Base-by-base conservation (phyloP, 2,797 vertebrate species). In the Pagetopsis macropterus region DNA sequence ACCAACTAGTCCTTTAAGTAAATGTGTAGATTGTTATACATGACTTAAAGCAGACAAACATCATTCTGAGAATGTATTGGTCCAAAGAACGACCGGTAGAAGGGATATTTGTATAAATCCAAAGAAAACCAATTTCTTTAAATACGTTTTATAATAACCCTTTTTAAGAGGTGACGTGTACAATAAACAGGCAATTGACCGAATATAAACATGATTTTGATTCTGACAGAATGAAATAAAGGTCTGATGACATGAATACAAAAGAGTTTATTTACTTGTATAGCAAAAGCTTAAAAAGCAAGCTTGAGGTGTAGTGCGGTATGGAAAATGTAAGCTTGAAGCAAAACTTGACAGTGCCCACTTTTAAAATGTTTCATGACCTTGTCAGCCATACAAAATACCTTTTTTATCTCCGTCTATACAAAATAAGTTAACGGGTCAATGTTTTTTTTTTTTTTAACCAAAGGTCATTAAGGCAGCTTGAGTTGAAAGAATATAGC, bases 391-490 rank as follows among this genome's bases (percentile, higher is more conserved):
- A 59, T 44, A 72, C n/a, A 72, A 67, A 69, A 69, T 51, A 27
- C 19, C 9, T 14, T 19, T 19, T 15, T 1, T 27, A 31, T 59
- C 7, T 27, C 33, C 6, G 1, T 59, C 19, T 40, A 72, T 69
- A 75, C 23, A 83, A 75, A 65, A 65, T 31, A 11, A 72, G 21
- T 40, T 69, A 33, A 33, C 58, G 2, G 37, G 40, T 58, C 33
- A 37, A 37, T 37, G 33, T 7, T n/a, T 0, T 43, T 48, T 33
- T 64, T 84, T 84, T 84, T 64, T 16, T 33, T 50, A 75, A 79
- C 79, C 72, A 78, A 79, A 79, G 72, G 57, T 89, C 59, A 65
- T 92, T 92, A 93, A 94, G 90, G 91, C 92, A 91, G 65, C 75
- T 51, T 9, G 33, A 72, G 49, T 51, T 56, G 41, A 74, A 48